Percentiles rank a stretch among this genome's conserved stretches.
These are phyloP conservation scores for Cassiopea andromeda DNA, from an alignment of 30 jellyfish, hydroid and myxozoan species.

Conservation along the genomic window DNA sequence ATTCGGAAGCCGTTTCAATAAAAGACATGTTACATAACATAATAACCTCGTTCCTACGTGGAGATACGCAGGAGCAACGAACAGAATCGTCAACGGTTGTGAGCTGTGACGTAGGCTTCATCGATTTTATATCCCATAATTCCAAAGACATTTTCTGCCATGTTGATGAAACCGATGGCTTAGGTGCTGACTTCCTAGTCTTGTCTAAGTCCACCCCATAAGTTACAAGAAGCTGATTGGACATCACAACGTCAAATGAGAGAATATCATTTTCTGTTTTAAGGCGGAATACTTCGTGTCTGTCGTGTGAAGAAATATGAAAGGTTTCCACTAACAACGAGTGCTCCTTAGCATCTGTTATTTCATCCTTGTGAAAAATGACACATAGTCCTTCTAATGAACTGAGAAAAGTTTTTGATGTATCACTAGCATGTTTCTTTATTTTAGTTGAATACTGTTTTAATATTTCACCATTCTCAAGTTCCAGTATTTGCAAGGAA, in stretches of 20 bases:
- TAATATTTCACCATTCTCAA: slow-evolving; percentile 41
- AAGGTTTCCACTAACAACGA: slow-evolving; percentile 37
- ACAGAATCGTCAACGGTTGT: slow-evolving; percentile 47
- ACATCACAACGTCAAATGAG: slow-evolving; percentile 40
- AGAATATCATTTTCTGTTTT: slow-evolving; percentile 37
- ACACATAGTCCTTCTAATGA: slow-evolving; percentile 37
- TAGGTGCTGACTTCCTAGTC: slow-evolving; percentile 47
- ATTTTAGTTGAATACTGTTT: slow-evolving; percentile 40
- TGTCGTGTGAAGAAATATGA: slow-evolving; percentile 7
- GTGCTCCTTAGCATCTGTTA: not conserved
- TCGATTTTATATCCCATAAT: slow-evolving; percentile 65
- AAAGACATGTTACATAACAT: slow-evolving; percentile 56
- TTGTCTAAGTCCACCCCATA: slow-evolving; percentile 39
- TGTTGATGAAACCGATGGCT: slow-evolving; percentile 68
- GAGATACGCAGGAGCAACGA: slow-evolving; percentile 64
- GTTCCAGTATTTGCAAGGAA: slow-evolving; percentile 23
- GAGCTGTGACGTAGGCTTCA: slow-evolving; percentile 22
- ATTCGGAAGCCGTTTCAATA: slow-evolving; percentile 60
- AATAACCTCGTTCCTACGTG: slow-evolving; percentile 36
- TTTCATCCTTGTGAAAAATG: slow-evolving; percentile 48
- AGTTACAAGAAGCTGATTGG: slow-evolving; percentile 42
- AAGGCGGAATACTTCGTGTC: slow-evolving; percentile 28
- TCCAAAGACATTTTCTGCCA: slow-evolving; percentile 64
- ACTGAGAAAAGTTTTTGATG: slow-evolving; percentile 30
- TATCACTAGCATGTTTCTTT: not conserved